Conservation (phyloP, 2,797 vertebrate genomes). For the Syncerus caffer region DNA sequence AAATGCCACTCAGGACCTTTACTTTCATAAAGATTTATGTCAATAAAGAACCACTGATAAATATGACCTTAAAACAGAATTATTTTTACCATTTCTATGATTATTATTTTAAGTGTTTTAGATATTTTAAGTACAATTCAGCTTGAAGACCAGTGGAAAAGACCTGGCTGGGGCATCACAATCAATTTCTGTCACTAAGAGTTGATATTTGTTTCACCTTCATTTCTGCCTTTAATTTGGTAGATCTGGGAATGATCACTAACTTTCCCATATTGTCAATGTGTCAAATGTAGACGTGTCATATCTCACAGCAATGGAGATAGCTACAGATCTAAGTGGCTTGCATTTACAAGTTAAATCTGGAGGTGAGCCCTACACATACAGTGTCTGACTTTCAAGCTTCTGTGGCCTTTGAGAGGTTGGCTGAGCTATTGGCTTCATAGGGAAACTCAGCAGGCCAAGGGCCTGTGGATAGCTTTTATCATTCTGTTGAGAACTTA, state of each 20-base stretch:
- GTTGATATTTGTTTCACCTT: neutral
- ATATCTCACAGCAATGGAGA: neutral
- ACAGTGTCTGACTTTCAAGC: conserved; percentile 58
- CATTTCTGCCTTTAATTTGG: conserved; percentile 34
- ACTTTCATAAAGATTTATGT: neutral
- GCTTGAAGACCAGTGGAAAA: neutral
- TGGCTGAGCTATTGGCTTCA: conserved; percentile 55
- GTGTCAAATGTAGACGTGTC: neutral
- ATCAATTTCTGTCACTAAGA: neutral
- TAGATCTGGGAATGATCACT: neutral
- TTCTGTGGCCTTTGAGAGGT: conserved; percentile 50
- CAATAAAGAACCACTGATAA: neutral
- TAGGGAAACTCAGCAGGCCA: conserved; percentile 57
- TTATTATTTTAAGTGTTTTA: neutral
- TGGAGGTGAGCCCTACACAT: neutral
- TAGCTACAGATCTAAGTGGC: neutral
- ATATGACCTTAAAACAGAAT: conserved; percentile 7
- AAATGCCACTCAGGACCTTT: neutral
- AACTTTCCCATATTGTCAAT: neutral
- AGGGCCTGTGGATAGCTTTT: conserved; percentile 58
- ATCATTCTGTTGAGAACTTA: conserved; percentile 53
- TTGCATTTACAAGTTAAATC: conserved; percentile 21
- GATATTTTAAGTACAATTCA: neutral
- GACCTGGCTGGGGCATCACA: neutral
- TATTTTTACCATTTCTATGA: neutral